phyloP scores from a whole-genome alignment of 1,140 invertebrate genomes.

The Lepidurus couesii region DNA sequence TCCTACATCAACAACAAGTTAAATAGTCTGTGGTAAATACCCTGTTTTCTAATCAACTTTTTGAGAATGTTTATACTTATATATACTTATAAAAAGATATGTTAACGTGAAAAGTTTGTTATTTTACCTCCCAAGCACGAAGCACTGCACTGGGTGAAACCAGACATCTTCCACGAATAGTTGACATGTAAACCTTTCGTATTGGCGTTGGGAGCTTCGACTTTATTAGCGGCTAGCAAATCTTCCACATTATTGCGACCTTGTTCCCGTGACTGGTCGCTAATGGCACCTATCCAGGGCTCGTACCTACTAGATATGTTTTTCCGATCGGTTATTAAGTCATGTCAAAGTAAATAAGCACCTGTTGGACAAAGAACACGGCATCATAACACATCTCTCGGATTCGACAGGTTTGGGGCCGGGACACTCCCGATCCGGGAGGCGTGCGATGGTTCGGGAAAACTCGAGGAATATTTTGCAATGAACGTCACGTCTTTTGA shows the following conservation, averaged over 20 bases:
- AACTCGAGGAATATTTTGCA: slow-evolving; percentile 93
- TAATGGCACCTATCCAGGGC: slow-evolving; percentile 32
- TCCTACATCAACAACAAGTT: slow-evolving; percentile 46
- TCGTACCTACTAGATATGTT: slow-evolving; percentile 23
- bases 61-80: too few species aligned
- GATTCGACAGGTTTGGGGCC: slow-evolving; percentile 71
- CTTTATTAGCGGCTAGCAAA: slow-evolving; percentile 20
- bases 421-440: slow-evolving; percentile 81
- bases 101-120: neutral
- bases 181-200: neutral
- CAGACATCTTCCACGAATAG: slow-evolving; percentile 49
- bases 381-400: slow-evolving; percentile 68
- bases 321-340: neutral
- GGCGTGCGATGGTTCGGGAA: slow-evolving; percentile 71
- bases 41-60: too few species aligned
- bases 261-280: slow-evolving; percentile 30
- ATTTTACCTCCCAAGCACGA: slow-evolving; percentile 79
- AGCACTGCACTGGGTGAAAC: slow-evolving; percentile 79
- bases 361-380: slow-evolving; percentile 54
- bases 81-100: neutral
- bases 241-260: slow-evolving; percentile 26
- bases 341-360: neutral
- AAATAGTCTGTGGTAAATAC: slow-evolving; percentile 26
- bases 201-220: slow-evolving; percentile 11
- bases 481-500: slow-evolving; percentile 68